Conservation (phyloP, 2,888 invertebrate species). For the Drosophila trichaetosa region DNA sequence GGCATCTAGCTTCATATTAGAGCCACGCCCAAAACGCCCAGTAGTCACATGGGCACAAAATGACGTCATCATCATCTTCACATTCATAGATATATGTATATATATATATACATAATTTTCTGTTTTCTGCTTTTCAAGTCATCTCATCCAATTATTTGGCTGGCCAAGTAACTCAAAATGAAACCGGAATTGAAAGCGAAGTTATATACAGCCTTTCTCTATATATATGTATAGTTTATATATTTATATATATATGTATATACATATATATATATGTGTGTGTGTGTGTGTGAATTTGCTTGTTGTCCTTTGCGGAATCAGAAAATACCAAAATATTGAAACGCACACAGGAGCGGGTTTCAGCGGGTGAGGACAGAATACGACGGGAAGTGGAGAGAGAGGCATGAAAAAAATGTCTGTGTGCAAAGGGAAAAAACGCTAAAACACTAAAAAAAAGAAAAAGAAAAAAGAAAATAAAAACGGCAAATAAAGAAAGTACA, state of each 20-base stretch:
- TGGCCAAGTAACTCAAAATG: conserved; percentile 58
- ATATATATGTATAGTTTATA: conserved; percentile 2
- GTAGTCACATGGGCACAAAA: not conserved
- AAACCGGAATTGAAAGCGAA: conserved; percentile 61
- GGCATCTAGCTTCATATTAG: conserved; percentile 2
- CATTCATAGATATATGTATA: conserved; percentile 9
- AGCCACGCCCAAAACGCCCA: conserved; percentile 45
- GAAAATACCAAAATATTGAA: conserved; percentile 62
- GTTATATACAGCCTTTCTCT: conserved; percentile 6
- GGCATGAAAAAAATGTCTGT: conserved; percentile 50
- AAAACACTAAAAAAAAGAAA: conserved; percentile 34
- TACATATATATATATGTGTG: not conserved
- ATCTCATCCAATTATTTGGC: conserved; percentile 68
- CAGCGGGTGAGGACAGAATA: not conserved
- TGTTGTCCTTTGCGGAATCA: conserved; percentile 43
- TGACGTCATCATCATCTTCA: conserved; percentile 45
- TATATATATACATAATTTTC: conserved; percentile 2
- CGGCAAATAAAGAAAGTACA: conserved; percentile 38
- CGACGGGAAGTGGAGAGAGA: conserved; percentile 34
- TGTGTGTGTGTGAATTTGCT: conserved; percentile 7
- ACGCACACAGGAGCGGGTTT: conserved; percentile 27
- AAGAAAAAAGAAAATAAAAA: conserved; percentile 1
- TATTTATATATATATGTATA: not conserved
- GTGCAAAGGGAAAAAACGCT: conserved; percentile 38
- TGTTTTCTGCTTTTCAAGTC: conserved; percentile 50